Conservation (phyloP, 2,113 vertebrate species). For the Opisthocomus hoazin region DNA sequence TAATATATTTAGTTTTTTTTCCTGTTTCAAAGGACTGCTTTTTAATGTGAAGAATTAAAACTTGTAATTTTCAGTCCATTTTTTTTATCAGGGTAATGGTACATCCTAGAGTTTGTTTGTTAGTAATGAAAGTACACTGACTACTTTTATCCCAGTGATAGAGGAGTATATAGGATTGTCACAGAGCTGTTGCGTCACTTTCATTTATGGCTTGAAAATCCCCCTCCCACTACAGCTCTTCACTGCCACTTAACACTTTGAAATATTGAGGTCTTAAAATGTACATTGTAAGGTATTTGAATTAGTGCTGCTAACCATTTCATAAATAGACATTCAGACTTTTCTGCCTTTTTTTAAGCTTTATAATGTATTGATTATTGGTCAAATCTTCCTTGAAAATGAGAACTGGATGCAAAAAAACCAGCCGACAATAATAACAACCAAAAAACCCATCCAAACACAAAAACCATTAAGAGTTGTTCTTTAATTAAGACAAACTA, state of each 20-base stretch:
- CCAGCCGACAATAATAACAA: not conserved
- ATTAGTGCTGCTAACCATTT: not conserved
- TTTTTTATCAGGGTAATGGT: not conserved
- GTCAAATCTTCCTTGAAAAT: not conserved
- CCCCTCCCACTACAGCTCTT: not conserved
- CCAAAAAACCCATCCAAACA: not conserved
- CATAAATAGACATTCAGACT: not conserved
- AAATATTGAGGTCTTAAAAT: not conserved
- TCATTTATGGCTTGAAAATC: not conserved
- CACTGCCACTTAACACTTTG: not conserved
- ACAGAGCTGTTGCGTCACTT: not conserved
- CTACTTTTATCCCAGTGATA: not conserved
- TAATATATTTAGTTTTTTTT: not conserved
- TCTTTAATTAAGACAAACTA: not conserved
- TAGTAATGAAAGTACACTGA: not conserved
- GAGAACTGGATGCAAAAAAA: rapidly evolving
- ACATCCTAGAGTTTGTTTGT: not conserved
- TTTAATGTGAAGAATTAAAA: not conserved
- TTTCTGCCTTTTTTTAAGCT: not conserved
- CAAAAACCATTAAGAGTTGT: not conserved
- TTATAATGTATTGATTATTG: not conserved
- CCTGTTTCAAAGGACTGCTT: rapidly evolving
- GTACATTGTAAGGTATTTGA: not conserved
- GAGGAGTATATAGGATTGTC: not conserved
- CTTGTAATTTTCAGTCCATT: not conserved